Percentiles rank a stretch among this genome's conserved stretches.
These are phyloP conservation scores for Acanthaster planci DNA, from an alignment of 35 echinoderm and acorn worm genomes.

Conservation along the genomic window DNA sequence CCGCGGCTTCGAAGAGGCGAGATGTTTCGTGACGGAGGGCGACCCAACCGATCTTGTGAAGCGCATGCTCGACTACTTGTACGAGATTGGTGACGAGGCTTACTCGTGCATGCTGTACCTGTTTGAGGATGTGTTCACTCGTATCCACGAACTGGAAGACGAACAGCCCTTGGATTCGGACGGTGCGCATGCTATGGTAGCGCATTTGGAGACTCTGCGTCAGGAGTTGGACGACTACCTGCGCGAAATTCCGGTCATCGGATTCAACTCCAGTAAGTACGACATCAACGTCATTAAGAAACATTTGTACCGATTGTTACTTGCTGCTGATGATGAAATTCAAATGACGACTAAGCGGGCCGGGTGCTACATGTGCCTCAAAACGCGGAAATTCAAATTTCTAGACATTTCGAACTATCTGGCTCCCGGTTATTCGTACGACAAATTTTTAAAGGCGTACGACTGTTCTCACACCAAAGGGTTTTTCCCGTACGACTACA, in stretches of 20 bases:
- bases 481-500: conserved; percentile 53
- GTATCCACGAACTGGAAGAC: not conserved
- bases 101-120: not conserved
- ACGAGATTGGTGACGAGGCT: not conserved
- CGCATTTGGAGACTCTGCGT: not conserved
- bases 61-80: not conserved
- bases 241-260: conserved; percentile 41
- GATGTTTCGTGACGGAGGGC: conserved; percentile 43
- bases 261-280: conserved; percentile 58
- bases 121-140: not conserved
- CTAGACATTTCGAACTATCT: conserved; percentile 46
- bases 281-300: conserved; percentile 58
- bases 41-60: not conserved
- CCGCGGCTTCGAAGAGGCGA: not conserved
- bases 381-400: conserved; percentile 26
- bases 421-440: conserved; percentile 34
- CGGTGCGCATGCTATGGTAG: not conserved
- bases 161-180: not conserved
- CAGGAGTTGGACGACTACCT: conserved; percentile 13
- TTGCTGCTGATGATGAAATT: not conserved
- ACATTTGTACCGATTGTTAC: conserved; percentile 10
- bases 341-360: conserved; percentile 5
- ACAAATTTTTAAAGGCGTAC: conserved; percentile 54
- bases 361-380: not conserved
- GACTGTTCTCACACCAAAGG: conserved; percentile 32